Evolutionary conservation across 2,888 invertebrate species (phyloP), one percentile per base, ranked within the genome.

Genomic region (Caradrina clavipalpis): DNA sequence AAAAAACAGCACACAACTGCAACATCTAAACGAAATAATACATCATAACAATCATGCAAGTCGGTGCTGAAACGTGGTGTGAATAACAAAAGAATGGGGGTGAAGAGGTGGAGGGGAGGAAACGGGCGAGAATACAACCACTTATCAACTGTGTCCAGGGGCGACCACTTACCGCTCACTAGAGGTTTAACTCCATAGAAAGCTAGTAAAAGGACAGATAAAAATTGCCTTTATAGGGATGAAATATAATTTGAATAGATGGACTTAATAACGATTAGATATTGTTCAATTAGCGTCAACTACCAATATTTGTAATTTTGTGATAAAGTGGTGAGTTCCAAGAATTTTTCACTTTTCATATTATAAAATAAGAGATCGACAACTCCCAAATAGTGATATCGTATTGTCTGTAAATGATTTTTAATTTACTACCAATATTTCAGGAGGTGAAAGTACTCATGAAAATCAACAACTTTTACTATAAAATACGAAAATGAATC

Each of bases 61-160:
- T 54, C 22, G 31, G n/a, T 31, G 53, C 50, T 66, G 63, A 73
- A 76, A 78, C 68, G 68, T 39, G 42, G 51, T n/a, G 22, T n/a
- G 69, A 67, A 71, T 73, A 82, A 80, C 81, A 82, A 81, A 70
- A 81, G 69, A 56, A 65, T 61, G 45, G 56, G 50, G 65, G 39
- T 69, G 19, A 31, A 31, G 15, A 62, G 45, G 39, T 21, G 39
- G 51, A 53, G 45, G 68, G 45, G 45, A n/a, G 59, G 59, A 82
- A 84, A 76, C 63, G 81, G 73, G 73, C 71, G 68, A 72, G 76
- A 81, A 79, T 76, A 82, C 78, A 76, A 81, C 74, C 78, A 88
- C 86, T 89, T 89, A 89, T 89, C 89, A 86, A 85, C 82, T 69
- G 78, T 82, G 87, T 72, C 86, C 89, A 89, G 86, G 47, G 72